Evolutionary conservation across 2,113 vertebrate species (phyloP).

Genomic region (Ursus arctos): DNA sequence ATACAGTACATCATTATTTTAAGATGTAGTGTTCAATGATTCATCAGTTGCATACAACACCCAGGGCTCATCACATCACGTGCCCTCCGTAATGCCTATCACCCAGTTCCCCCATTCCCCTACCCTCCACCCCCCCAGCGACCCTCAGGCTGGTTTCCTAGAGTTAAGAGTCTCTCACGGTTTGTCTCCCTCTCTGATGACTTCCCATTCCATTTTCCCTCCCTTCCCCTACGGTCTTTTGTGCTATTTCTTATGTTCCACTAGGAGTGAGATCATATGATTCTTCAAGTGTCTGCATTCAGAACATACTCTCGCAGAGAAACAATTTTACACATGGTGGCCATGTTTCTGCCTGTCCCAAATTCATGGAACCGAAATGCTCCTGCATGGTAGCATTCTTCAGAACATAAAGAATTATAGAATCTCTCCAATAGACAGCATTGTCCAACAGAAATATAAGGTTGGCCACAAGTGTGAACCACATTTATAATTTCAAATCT

Average conservation of each 20-base stretch:
- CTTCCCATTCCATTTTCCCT: neutral
- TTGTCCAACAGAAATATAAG: neutral
- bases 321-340: neutral
- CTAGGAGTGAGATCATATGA: neutral
- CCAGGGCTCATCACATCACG: too few relatives aligned
- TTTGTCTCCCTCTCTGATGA: neutral
- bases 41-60: neutral
- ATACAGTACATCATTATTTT: neutral
- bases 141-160: neutral
- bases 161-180: neutral
- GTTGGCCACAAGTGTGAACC: neutral
- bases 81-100: too few relatives aligned
- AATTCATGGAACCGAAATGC: neutral
- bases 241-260: neutral
- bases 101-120: too few relatives aligned
- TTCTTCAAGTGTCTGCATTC: neutral
- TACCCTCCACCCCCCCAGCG: too few relatives aligned
- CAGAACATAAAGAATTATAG: neutral
- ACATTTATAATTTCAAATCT: neutral
- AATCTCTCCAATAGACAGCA: neutral
- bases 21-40: neutral
- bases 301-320: neutral
- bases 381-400: neutral
- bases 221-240: neutral
- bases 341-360: neutral